Base-by-base conservation (phyloP, 2,113 vertebrate species). In the Callipepla californica region DNA sequence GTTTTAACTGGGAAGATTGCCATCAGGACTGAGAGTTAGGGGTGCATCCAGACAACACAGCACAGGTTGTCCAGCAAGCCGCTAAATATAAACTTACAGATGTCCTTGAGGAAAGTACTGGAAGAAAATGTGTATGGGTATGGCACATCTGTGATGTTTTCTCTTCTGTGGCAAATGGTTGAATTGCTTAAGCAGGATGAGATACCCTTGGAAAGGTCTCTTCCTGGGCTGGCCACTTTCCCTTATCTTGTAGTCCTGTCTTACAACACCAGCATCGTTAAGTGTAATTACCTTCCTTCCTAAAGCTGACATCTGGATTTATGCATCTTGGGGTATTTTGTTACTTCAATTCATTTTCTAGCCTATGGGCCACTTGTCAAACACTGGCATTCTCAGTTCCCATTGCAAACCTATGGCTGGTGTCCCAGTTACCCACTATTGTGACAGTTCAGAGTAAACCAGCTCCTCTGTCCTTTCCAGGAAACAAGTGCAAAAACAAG, bases 31-130 rank as follows among this genome's bases (percentile, higher is more conserved):
- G 7, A 79, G 63, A 65, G n/a, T 58, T 75, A 23, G 16, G 42
- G 25, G 18, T 89, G 66, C 50, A 89, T 76, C 38, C 42, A 80
- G 70, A 62, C n/a, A 79, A 28, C 8, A 45, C 13, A 78, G 50
- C 62, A 50, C 50, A 91, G 57, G 91, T 92, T 91, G 67, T 85
- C 74, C 87, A 82, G 42, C 73, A 92, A 68, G 72, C n/a, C 15
- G n/a, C 40, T 65, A 72, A 48, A 20, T 30, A 72, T 6, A 2
- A 1, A 30, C 57, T 59, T 81, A 30, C 65, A 85, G 42, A 78
- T 47, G 84, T 79, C 40, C 63, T 69, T 47, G 51, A 81, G 36
- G 26, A 90, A 90, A 89, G 48, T 80, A 38, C 23, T 47, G 40
- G 50, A 51, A 93, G 66, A 80, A 94, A 63, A 47, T 58, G 5